These are phyloP conservation scores for Psittacula echo DNA, from an alignment of 2,797 vertebrate species.

Conservation along the genomic window DNA sequence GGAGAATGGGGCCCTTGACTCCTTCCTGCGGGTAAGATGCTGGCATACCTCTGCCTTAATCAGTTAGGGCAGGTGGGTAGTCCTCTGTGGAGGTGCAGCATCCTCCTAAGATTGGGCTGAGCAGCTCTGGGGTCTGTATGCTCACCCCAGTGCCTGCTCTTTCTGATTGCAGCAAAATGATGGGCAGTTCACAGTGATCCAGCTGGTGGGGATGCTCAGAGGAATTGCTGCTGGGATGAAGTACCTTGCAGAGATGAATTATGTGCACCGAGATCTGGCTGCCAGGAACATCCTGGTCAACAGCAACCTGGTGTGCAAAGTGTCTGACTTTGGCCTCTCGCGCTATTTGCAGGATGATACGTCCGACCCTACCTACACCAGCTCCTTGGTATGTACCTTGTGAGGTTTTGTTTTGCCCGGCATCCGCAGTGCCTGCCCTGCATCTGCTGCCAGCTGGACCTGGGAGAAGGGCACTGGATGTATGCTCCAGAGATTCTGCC, in stretches of 20 bases:
- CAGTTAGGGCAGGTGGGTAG: not conserved
- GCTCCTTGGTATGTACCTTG: conserved; percentile 87
- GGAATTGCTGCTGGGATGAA: conserved; percentile 98
- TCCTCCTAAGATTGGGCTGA: not conserved
- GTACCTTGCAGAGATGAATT: conserved; percentile 98
- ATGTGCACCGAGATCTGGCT: conserved; percentile 95
- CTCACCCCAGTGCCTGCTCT: conserved; percentile 32
- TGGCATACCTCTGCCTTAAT: not conserved
- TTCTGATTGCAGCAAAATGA: conserved; percentile 89
- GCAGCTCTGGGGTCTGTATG: not conserved
- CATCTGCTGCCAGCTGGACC: not conserved
- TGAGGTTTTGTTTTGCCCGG: not conserved
- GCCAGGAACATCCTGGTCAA: conserved; percentile 98
- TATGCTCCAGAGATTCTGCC: not conserved
- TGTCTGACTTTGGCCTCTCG: conserved; percentile 96
- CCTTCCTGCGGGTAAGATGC: conserved; percentile 92
- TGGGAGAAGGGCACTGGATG: not conserved
- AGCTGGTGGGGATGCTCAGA: conserved; percentile 97
- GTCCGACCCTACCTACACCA: conserved; percentile 97
- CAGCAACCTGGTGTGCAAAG: conserved; percentile 98
- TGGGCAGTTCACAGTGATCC: conserved; percentile 97
- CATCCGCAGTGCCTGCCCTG: not conserved
- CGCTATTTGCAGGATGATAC: conserved; percentile 97
- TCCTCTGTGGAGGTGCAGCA: not conserved
- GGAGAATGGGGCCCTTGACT: conserved; percentile 98